phyloP scores from a whole-genome alignment of 2,888 invertebrate species.

The Pollenia labialis region DNA sequence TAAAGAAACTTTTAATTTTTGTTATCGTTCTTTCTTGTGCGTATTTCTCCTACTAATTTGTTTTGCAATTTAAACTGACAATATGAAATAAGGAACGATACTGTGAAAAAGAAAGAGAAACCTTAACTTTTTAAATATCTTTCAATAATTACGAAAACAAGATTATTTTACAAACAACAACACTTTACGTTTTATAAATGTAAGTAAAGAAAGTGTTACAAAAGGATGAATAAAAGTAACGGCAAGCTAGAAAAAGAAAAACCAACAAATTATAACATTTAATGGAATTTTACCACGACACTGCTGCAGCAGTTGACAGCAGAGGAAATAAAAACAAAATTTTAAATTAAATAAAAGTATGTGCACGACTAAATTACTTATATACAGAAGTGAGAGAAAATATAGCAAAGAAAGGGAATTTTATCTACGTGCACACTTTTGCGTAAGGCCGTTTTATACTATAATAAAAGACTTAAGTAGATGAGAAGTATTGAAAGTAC shows the following conservation, averaged over 20 bases:
- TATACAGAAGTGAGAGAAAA: background rate
- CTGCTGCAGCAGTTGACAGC: constrained; percentile 17
- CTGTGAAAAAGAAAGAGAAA: background rate
- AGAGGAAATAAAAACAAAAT: background rate
- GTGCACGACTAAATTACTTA: background rate
- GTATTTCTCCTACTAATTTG: constrained; percentile 44
- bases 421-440: too few species aligned
- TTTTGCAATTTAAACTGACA: constrained; percentile 55
- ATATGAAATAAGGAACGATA: constrained; percentile 24
- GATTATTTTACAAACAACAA: constrained; percentile 54
- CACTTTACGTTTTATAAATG: constrained; percentile 15
- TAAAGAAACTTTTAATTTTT: constrained; percentile 8
- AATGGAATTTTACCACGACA: constrained; percentile 38
- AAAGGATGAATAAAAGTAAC: constrained; percentile 18
- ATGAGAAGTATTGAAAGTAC: too few species aligned
- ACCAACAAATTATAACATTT: constrained; percentile 25
- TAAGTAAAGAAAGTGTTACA: background rate
- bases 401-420: background rate
- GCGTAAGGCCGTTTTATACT: too few species aligned
- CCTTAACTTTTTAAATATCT: constrained; percentile 57
- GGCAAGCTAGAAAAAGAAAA: background rate
- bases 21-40: background rate
- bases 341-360: constrained; percentile 12
- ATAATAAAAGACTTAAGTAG: too few species aligned
- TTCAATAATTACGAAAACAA: constrained; percentile 70